Evolutionary conservation across 2,113 vertebrate species (phyloP).

Genomic region (Solea solea): DNA sequence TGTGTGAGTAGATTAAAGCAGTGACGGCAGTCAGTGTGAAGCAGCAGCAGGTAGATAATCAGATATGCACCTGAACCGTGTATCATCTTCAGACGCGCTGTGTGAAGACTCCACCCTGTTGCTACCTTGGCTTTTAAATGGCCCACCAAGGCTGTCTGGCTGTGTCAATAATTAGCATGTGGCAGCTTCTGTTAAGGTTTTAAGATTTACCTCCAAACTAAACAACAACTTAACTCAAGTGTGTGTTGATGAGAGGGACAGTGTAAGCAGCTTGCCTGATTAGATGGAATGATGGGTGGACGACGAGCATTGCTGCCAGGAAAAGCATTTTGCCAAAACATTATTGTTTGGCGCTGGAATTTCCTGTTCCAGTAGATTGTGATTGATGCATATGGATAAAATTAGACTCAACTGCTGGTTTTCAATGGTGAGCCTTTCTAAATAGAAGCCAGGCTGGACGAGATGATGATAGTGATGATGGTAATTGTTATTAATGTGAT

Average conservation of each 20-base stretch:
- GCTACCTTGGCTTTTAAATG: slow-evolving; percentile 30
- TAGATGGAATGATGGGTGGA: too few relatives aligned
- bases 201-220: slow-evolving; percentile 58
- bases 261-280: too few relatives aligned
- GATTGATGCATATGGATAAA: not conserved
- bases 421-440: not conserved
- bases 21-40: slow-evolving; percentile 58
- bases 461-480: too few relatives aligned
- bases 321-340: slow-evolving; percentile 13
- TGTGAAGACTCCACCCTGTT: slow-evolving; percentile 26
- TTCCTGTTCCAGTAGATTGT: slow-evolving; percentile 3
- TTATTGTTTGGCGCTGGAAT: not conserved
- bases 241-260: too few relatives aligned
- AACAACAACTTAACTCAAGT: slow-evolving; percentile 44
- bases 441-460: too few relatives aligned
- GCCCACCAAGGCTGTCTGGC: slow-evolving; percentile 28
- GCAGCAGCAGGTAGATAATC: slow-evolving; percentile 75
- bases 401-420: not conserved
- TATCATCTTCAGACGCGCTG: slow-evolving; percentile 45
- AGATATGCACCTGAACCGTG: slow-evolving; percentile 63
- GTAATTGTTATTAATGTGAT: too few relatives aligned
- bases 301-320: slow-evolving; percentile 1
- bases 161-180: slow-evolving; percentile 51
- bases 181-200: slow-evolving; percentile 63
- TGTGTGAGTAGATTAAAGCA: slow-evolving; percentile 69